Percentiles rank a stretch among this genome's conserved stretches.
These are phyloP conservation scores for Catagonus wagneri DNA, from an alignment of 2,113 vertebrate genomes.

Conservation along the genomic window DNA sequence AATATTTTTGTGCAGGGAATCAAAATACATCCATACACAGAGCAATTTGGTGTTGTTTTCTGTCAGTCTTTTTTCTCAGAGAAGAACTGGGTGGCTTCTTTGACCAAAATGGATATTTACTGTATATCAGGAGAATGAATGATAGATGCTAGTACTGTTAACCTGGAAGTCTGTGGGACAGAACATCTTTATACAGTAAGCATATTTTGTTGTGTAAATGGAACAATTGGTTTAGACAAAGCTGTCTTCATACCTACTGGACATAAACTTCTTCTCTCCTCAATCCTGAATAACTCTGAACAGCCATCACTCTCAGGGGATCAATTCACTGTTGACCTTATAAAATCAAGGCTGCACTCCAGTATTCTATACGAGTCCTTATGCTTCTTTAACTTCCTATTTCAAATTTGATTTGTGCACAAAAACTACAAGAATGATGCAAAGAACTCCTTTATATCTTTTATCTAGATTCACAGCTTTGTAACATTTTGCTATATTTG, in stretches of 20 bases:
- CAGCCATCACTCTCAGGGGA: background rate
- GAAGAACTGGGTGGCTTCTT: background rate
- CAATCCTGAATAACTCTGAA: background rate
- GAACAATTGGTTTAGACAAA: background rate
- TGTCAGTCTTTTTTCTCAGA: background rate
- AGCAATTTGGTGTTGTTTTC: background rate
- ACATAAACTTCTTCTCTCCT: slow-evolving; percentile 2
- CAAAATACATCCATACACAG: background rate
- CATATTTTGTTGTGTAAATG: slow-evolving; percentile 3
- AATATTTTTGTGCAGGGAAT: background rate
- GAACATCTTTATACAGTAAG: background rate
- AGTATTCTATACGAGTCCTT: background rate
- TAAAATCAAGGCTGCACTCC: background rate
- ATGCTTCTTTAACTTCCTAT: slow-evolving; percentile 5
- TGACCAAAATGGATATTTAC: background rate
- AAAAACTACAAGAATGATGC: background rate
- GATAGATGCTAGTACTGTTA: background rate
- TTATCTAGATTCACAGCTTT: background rate
- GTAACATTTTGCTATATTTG: slow-evolving; percentile 1
- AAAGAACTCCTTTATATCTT: background rate
- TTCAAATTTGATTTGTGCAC: background rate
- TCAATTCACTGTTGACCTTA: background rate
- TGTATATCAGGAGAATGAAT: background rate
- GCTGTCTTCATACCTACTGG: background rate
- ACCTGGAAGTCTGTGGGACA: background rate